These are phyloP conservation scores for Probosciger aterrimus DNA, from an alignment of 2,113 vertebrate genomes.

Conservation along the genomic window DNA sequence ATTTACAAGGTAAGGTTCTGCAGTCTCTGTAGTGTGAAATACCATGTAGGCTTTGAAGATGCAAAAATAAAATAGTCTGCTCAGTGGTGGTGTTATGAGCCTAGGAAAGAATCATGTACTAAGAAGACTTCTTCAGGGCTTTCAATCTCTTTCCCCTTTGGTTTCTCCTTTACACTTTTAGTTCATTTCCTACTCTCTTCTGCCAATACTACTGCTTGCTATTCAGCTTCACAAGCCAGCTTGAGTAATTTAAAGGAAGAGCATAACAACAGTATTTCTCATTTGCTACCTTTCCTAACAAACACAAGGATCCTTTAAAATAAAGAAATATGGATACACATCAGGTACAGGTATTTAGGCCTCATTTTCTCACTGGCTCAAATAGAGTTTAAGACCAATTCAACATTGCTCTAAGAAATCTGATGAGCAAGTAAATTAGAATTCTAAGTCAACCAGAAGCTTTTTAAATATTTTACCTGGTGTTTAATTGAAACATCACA, in stretches of 20 bases:
- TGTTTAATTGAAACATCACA: slow-evolving; percentile 19
- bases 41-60: neutral
- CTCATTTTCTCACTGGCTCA: neutral
- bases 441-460: neutral
- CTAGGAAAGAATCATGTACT: neutral
- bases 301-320: neutral
- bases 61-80: neutral
- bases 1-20: neutral
- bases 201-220: neutral
- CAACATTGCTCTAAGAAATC: neutral
- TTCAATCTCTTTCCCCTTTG: neutral
- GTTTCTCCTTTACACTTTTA: neutral
- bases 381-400: neutral
- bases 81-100: neutral
- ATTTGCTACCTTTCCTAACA: neutral
- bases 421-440: neutral
- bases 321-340: neutral
- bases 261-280: neutral
- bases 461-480: neutral
- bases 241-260: neutral
- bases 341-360: neutral
- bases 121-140: neutral
- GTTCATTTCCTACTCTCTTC: neutral
- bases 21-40: neutral
- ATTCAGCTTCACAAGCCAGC: neutral